Conservation (phyloP, 2,797 vertebrate species). For the Garrulus glandarius region DNA sequence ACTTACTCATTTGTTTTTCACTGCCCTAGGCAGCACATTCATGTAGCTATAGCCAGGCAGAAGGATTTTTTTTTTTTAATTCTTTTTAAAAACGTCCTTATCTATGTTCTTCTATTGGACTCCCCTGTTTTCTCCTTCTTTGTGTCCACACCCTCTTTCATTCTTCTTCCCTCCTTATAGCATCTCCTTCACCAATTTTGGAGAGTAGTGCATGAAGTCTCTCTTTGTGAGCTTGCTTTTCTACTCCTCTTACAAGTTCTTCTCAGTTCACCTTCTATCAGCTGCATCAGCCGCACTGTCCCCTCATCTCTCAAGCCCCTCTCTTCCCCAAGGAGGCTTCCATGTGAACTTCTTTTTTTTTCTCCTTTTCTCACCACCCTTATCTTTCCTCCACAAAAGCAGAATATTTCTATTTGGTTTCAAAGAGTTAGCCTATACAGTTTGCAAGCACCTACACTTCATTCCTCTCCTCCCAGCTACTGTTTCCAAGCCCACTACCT, state of each 20-base stretch:
- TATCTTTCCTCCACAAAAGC: neutral
- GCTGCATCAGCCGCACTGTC: neutral
- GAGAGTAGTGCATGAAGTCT: neutral
- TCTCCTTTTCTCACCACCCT: neutral
- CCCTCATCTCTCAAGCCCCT: neutral
- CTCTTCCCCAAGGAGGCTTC: neutral
- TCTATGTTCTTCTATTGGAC: neutral
- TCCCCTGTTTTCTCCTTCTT: neutral
- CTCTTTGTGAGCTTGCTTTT: neutral
- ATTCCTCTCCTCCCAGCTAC: neutral
- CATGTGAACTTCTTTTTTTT: fast-evolving
- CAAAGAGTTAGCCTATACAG: neutral
- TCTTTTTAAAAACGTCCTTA: neutral
- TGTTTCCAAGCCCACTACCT: neutral
- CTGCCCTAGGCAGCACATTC: neutral
- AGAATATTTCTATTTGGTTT: neutral
- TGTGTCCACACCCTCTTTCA: neutral
- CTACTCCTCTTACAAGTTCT: neutral
- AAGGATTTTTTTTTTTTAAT: neutral
- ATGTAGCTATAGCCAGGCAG: neutral
- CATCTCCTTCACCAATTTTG: neutral
- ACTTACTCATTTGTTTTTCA: neutral
- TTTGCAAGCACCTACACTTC: neutral
- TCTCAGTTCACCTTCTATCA: neutral
- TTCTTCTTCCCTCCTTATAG: neutral